A percentile compares a stretch with the other conserved stretches of the same genome.
phyloP scores from a whole-genome alignment of 2,888 invertebrate genomes.

The Acleris literana region DNA sequence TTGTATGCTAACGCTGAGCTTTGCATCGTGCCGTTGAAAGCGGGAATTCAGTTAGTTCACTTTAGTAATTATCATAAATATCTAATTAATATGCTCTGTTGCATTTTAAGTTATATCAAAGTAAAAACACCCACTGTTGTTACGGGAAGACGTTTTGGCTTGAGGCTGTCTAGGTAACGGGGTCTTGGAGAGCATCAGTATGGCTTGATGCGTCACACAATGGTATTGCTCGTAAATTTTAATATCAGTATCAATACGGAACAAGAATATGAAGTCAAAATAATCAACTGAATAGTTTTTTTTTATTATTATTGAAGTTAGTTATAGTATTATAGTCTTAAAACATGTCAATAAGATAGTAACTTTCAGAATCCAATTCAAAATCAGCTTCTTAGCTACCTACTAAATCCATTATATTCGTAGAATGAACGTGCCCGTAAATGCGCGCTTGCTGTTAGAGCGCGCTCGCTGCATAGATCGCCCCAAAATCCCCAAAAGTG shows the following conservation, averaged over 20 bases:
- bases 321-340: too few relatives aligned
- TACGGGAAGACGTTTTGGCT: background rate
- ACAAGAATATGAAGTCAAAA: too few relatives aligned
- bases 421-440: constrained; percentile 37
- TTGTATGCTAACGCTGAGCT: constrained; percentile 77
- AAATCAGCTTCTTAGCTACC: background rate
- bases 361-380: background rate
- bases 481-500: constrained; percentile 80
- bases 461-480: constrained; percentile 53
- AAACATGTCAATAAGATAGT: too few relatives aligned
- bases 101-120: constrained; percentile 52
- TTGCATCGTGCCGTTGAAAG: constrained; percentile 63
- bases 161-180: background rate
- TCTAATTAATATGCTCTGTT: constrained; percentile 59
- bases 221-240: too few relatives aligned
- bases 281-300: too few relatives aligned
- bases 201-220: too few relatives aligned
- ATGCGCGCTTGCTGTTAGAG: constrained; percentile 46
- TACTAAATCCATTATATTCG: constrained; percentile 3
- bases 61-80: constrained; percentile 61
- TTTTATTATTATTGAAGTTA: too few relatives aligned
- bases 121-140: constrained; percentile 4
- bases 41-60: constrained; percentile 60
- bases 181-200: too few relatives aligned
- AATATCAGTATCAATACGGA: too few relatives aligned